Conservation (phyloP, 35 echinoderm and acorn worm species). For the Ophiothrix spiculata region DNA sequence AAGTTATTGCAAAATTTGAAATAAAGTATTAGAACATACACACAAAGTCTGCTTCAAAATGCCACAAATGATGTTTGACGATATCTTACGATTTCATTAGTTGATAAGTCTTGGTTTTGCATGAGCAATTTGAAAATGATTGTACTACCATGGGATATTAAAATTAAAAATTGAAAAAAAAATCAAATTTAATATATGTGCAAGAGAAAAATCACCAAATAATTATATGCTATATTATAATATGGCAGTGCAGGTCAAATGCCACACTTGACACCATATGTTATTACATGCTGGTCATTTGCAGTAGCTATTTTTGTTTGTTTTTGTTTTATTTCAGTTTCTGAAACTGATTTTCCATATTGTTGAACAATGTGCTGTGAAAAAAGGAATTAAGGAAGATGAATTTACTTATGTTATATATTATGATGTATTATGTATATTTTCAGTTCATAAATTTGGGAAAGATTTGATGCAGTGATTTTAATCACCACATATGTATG, state of each 20-base stretch:
- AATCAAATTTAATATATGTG: neutral
- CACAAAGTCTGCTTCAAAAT: too few relatives aligned
- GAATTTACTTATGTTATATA: neutral
- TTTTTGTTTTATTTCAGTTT: neutral
- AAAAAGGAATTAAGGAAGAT: neutral
- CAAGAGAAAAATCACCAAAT: neutral
- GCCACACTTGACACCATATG: neutral
- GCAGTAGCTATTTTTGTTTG: neutral
- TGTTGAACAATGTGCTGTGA: constrained; percentile 12
- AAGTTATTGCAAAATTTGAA: too few relatives aligned
- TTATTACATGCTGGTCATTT: constrained; percentile 5
- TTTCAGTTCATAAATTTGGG: neutral
- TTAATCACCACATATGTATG: too few relatives aligned
- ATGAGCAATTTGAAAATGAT: too few relatives aligned
- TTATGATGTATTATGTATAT: neutral
- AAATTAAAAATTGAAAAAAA: too few relatives aligned
- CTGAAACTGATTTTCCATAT: neutral
- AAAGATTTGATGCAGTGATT: neutral
- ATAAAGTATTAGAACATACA: too few relatives aligned
- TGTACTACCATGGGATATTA: too few relatives aligned
- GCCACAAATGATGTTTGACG: too few relatives aligned
- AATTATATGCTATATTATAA: too few relatives aligned
- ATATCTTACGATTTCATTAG: too few relatives aligned
- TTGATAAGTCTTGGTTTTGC: too few relatives aligned
- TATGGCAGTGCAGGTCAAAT: neutral